These are phyloP conservation scores for Dioctria rufipes DNA, from an alignment of 2,888 invertebrate species.

Conservation along the genomic window DNA sequence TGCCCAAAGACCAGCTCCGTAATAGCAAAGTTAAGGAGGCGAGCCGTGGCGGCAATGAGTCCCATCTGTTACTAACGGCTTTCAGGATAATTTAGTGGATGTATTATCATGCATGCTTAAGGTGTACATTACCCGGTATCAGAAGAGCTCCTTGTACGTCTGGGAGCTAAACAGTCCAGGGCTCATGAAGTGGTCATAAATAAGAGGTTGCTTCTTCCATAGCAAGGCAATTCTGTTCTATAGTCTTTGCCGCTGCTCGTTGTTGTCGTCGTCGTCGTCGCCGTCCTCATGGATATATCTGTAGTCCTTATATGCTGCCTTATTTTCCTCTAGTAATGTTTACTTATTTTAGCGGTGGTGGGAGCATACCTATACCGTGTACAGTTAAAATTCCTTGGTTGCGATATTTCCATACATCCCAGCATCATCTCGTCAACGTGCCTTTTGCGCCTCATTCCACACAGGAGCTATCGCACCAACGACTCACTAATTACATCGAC, in stretches of 20 bases:
- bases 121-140: constrained; percentile 48
- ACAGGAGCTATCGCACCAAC: constrained; percentile 19
- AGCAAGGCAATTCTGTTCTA: neutral
- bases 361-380: neutral
- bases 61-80: constrained; percentile 60
- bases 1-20: constrained; percentile 23
- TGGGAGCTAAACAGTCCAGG: constrained; percentile 35
- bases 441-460: constrained; percentile 7
- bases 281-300: neutral
- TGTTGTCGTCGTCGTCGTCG: neutral
- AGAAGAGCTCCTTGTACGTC: constrained; percentile 14
- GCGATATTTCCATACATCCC: constrained; percentile 47
- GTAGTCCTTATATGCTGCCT: neutral
- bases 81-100: constrained; percentile 59
- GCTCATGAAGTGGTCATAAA: constrained; percentile 57
- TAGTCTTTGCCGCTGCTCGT: too few species aligned
- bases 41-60: constrained; percentile 51
- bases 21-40: constrained; percentile 46
- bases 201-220: constrained; percentile 52
- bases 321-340: neutral
- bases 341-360: neutral
- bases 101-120: constrained; percentile 60
- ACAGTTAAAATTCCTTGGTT: constrained; percentile 49
- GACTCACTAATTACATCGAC: constrained; percentile 48
- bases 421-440: neutral